Percentiles rank a stretch among this genome's conserved stretches.
Conservation (phyloP, 2,113 vertebrate genomes). For the Lycocorax pyrrhopterus region DNA sequence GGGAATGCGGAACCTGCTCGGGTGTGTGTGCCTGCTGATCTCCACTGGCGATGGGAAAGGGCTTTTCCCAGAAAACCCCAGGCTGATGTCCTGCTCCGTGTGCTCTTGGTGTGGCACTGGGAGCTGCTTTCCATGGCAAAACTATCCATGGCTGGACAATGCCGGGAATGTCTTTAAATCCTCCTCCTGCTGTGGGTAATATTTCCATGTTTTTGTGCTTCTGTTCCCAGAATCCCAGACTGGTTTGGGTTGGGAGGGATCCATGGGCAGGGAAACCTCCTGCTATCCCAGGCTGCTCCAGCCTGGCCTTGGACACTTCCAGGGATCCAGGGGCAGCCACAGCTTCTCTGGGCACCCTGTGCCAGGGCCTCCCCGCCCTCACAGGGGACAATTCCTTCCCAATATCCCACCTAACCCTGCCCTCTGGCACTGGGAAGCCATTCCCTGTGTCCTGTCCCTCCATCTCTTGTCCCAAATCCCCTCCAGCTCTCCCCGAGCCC, state of each 20-base stretch:
- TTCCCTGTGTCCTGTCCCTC: not conserved
- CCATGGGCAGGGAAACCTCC: not conserved
- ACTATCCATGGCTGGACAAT: not conserved
- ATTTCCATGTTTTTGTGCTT: not conserved
- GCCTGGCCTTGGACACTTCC: not conserved
- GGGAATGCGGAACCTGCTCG: not conserved
- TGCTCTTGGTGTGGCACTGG: no score
- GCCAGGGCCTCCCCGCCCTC: no score
- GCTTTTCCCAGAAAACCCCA: not conserved
- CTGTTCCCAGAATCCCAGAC: not conserved
- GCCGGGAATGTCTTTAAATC: not conserved
- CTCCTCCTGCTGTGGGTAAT: not conserved
- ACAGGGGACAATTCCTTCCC: not conserved
- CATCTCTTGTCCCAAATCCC: not conserved
- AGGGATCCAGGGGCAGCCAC: not conserved
- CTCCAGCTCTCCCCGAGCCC: not conserved
- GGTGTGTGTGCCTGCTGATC: not conserved
- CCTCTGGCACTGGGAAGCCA: no score
- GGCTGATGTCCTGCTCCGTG: not conserved
- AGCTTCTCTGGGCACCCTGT: rapidly evolving
- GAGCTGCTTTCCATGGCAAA: not conserved
- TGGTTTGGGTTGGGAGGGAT: not conserved
- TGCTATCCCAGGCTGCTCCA: not conserved
- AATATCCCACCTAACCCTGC: not conserved
- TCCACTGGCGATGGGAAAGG: not conserved